Base-by-base conservation (phyloP, 1,140 invertebrate species). In the Magallana ariakensis region DNA sequence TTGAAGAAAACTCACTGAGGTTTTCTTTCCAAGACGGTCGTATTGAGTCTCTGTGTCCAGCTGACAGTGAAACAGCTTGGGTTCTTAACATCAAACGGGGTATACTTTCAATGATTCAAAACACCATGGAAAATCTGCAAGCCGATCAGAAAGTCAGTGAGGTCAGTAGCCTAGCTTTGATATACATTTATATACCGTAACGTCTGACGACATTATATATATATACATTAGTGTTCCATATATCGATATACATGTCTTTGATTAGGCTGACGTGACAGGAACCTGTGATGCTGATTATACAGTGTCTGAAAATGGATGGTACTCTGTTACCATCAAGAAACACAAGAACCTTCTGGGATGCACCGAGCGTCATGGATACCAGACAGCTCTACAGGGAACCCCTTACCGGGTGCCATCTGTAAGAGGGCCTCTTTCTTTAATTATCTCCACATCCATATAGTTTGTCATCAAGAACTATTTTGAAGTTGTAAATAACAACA, bases 41-140 rank as follows among this genome's bases (percentile, higher is more conserved):
- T 26, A 91, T 96, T 55, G 95, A 96, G 9, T 89, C 93, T 19
- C 58, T 95, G 10, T 96, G 95, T 88, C 89, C 92, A 3, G 84
- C 85, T n/a, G 87, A 90, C 3, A 88, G 91, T 95, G 98, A 99
- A 91, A 95, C 96, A 9, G 95, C 96, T 3, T 98, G 97, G 97
- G 96, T 96, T 0, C 95, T 98, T 83, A 99, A 99, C 94, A 96
- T 98, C 92, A 98, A 98, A 94, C 96, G 97, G 90, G 98, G 97
- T 54, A 95, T 98, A 13, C 93, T 99, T 7, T 98, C 98, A 0
- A 96, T 97, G 89, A 96, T 98, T 80, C 98, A 99, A 92, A 99
- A 98, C 92, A 96, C 96, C 53, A 98, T 98, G 97, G 95, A 90
- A 46, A 95, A 97, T 83, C 97, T 98, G 81, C 97, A 98, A 91